Conservation (phyloP, 1,140 invertebrate species). For the Pseudomyrmex flavicornis region DNA sequence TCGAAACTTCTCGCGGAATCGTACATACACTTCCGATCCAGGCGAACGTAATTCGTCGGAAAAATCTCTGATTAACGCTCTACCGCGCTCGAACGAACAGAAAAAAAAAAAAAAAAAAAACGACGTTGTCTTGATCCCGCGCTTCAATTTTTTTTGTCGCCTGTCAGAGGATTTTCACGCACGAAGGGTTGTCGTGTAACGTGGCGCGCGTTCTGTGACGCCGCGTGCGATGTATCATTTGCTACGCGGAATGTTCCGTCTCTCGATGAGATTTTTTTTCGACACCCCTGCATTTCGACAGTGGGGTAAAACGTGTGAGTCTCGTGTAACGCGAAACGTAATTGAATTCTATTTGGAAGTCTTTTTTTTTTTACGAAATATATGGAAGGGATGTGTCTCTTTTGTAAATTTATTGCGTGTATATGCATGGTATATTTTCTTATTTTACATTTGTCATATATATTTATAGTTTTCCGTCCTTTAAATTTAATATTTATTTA, state of each 20-base stretch:
- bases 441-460: too few relatives aligned
- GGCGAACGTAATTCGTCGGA: slow-evolving; percentile 29
- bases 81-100: slow-evolving; percentile 9
- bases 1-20: slow-evolving; percentile 22
- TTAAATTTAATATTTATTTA: too few relatives aligned
- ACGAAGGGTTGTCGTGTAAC: background rate
- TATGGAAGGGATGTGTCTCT: background rate
- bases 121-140: slow-evolving; percentile 26
- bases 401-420: background rate
- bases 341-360: background rate
- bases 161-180: slow-evolving; percentile 27
- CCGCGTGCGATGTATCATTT: slow-evolving; percentile 38
- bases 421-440: background rate
- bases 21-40: background rate
- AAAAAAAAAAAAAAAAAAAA: too few relatives aligned
- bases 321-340: background rate
- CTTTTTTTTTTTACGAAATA: background rate
- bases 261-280: slow-evolving; percentile 47
- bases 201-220: background rate
- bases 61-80: slow-evolving; percentile 46
- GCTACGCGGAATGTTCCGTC: slow-evolving; percentile 48
- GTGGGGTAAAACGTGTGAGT: too few relatives aligned
- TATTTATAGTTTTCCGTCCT: too few relatives aligned
- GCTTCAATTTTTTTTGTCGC: slow-evolving; percentile 17
- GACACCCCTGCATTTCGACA: background rate